Percentiles rank a stretch among this genome's conserved stretches.
These are phyloP conservation scores for Anas acuta DNA, from an alignment of 2,797 vertebrate species.

Conservation along the genomic window DNA sequence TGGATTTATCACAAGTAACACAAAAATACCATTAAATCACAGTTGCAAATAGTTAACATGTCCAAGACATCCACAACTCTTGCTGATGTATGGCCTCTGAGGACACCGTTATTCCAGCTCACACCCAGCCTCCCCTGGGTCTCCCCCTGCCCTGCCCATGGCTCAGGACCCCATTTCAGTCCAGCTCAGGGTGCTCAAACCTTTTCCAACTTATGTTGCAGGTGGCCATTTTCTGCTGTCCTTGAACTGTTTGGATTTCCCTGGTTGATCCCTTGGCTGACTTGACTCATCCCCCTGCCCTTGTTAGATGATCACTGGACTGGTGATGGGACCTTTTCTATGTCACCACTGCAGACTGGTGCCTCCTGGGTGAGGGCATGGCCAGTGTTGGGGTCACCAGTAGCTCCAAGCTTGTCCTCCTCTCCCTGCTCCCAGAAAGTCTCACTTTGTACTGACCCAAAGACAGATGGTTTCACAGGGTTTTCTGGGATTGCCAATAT, in stretches of 20 bases:
- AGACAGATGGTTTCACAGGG: neutral
- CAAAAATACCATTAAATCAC: neutral
- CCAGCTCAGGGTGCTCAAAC: neutral
- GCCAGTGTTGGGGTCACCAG: neutral
- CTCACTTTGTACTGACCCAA: neutral
- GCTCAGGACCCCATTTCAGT: neutral
- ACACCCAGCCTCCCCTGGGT: rapidly evolving
- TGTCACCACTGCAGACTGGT: neutral
- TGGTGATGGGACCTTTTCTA: rapidly evolving
- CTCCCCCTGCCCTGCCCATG: neutral
- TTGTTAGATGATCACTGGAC: neutral
- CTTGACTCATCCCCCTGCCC: neutral
- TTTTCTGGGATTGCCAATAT: neutral
- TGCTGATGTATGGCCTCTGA: neutral
- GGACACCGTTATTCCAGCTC: neutral
- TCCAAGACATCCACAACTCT: neutral
- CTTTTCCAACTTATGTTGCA: neutral
- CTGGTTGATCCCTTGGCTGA: neutral
- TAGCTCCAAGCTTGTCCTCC: rapidly evolving
- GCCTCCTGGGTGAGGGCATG: neutral
- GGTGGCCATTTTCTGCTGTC: neutral
- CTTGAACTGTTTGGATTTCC: neutral
- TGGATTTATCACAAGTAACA: neutral
- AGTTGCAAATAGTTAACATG: neutral
- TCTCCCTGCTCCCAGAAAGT: neutral